Evolutionary conservation across 2,113 vertebrate genomes (phyloP).

Genomic region (Eretmochelys imbricata): DNA sequence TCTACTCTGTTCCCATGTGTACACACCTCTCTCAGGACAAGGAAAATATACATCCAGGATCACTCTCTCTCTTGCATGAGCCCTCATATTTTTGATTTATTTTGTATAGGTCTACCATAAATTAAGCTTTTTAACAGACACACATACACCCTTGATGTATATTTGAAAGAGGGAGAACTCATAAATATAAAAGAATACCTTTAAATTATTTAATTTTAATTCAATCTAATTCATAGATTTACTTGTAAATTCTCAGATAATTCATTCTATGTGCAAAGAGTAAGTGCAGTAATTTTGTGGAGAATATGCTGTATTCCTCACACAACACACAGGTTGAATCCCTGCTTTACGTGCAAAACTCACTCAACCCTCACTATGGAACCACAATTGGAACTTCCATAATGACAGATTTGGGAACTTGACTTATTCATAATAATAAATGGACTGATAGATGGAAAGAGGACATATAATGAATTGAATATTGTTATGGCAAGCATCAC

Average conservation of each 20-base stretch:
- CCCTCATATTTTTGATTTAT: neutral
- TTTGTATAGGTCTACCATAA: neutral
- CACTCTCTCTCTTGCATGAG: neutral
- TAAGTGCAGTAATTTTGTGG: neutral
- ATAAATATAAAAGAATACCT: neutral
- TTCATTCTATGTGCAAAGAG: neutral
- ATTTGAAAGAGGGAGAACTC: neutral
- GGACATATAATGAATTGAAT: neutral
- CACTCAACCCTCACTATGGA: neutral
- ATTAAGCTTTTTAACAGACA: neutral
- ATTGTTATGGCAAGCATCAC: too few species aligned
- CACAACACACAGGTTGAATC: neutral
- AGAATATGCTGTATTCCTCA: neutral
- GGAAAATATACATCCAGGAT: neutral
- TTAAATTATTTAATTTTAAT: neutral
- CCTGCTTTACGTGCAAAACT: neutral
- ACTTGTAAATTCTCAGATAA: neutral
- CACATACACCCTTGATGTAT: neutral
- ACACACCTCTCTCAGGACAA: neutral
- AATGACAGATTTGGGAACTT: neutral
- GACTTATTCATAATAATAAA: neutral
- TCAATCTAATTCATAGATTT: neutral
- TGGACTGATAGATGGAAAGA: neutral
- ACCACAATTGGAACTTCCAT: neutral
- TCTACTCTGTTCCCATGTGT: rapidly evolving